Conservation (phyloP, 2,113 vertebrate genomes). For the Gambusia affinis region DNA sequence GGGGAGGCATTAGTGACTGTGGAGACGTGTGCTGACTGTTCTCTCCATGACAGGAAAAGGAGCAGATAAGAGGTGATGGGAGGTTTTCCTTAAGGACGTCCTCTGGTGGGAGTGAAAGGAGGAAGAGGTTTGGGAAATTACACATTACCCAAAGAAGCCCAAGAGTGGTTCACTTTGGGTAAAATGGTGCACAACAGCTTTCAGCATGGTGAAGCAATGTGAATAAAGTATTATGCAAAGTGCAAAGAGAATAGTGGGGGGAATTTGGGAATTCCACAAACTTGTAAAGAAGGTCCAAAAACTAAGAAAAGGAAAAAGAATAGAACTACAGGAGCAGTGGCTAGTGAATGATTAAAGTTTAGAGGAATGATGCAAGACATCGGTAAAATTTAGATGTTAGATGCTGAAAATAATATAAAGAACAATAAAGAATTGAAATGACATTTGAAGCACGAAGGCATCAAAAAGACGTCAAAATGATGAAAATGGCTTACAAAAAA, state of each 20-base stretch:
- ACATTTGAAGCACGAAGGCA: neutral
- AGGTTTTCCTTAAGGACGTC: conserved; percentile 52
- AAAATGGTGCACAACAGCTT: neutral
- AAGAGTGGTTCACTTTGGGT: conserved; percentile 3
- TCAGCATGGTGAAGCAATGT: neutral
- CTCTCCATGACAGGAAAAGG: conserved; percentile 59
- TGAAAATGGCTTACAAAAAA: neutral
- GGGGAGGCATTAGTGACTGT: conserved; percentile 55
- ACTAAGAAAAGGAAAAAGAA: neutral
- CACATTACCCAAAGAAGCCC: conserved; percentile 16
- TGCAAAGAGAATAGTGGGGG: conserved; percentile 1
- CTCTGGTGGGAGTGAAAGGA: conserved; percentile 17
- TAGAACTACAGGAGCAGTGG: neutral
- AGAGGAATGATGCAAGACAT: too few species aligned
- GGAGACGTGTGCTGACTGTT: conserved; percentile 66
- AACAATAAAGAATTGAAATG: too few species aligned
- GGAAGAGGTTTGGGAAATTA: conserved; percentile 12
- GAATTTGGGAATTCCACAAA: conserved; percentile 2
- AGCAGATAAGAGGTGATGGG: conserved; percentile 50
- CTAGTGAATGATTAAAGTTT: too few species aligned
- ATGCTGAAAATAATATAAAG: too few species aligned
- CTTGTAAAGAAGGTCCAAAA: neutral
- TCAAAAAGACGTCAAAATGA: neutral
- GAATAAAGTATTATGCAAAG: conserved; percentile 10
- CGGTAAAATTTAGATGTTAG: too few species aligned